Percentiles rank a stretch among this genome's conserved stretches.
These are phyloP conservation scores for Pelagia noctiluca DNA, from an alignment of 30 jellyfish, hydroid and myxozoan genomes.

Conservation along the genomic window DNA sequence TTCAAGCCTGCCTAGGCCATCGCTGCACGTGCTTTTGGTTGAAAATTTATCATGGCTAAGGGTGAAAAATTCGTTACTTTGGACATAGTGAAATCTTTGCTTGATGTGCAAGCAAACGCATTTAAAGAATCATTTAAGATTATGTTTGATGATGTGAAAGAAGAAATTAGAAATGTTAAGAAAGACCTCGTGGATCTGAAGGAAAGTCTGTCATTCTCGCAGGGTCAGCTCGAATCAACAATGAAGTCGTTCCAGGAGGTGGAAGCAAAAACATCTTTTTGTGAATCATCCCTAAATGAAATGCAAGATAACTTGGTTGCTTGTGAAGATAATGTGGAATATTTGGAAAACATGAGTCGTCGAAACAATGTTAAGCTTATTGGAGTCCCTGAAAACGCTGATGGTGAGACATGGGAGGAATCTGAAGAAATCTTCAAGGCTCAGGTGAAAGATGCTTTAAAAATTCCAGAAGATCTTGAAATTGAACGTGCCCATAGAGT, in stretches of 20 bases:
- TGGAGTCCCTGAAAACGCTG: constrained; percentile 43
- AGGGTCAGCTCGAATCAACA: constrained; percentile 46
- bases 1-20: constrained; percentile 24
- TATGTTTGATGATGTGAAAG: constrained; percentile 44
- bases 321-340: constrained; percentile 16
- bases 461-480: constrained; percentile 11
- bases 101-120: constrained; percentile 58
- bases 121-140: constrained; percentile 36
- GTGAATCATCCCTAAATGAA: constrained; percentile 5
- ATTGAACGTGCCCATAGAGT: constrained; percentile 46
- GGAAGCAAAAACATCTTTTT: constrained; percentile 4
- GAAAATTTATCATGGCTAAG: constrained; percentile 7
- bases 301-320: constrained; percentile 13
- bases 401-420: constrained; percentile 37
- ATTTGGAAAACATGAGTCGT: constrained; percentile 39
- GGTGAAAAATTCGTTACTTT: constrained; percentile 28
- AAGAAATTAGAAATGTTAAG: constrained; percentile 32
- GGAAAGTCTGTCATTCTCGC: constrained; percentile 37
- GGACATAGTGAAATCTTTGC: constrained; percentile 24
- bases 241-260: constrained; percentile 18
- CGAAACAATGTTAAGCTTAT: constrained; percentile 25
- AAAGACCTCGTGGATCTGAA: constrained; percentile 37
- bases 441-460: constrained; percentile 30
- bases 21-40: constrained; percentile 21
- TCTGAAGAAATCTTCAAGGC: constrained; percentile 43